Evolutionary conservation across 2,113 vertebrate species (phyloP).

Genomic region (Pterophyllum scalare): DNA sequence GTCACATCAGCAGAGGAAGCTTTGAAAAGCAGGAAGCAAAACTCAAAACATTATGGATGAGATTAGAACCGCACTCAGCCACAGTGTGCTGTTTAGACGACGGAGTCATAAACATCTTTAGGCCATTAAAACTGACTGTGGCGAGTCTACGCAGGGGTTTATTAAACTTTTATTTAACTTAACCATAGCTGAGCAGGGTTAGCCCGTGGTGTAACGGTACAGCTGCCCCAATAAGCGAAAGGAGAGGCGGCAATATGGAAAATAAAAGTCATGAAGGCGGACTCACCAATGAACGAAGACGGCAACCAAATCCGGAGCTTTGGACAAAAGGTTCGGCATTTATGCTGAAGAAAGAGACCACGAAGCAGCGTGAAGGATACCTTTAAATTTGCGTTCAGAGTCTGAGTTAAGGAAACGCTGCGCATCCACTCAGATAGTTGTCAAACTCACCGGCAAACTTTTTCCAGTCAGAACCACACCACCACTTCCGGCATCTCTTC

Average conservation of each 20-base stretch:
- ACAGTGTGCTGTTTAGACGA: background rate
- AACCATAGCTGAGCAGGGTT: background rate
- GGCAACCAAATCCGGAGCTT: conserved; percentile 14
- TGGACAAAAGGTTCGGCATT: conserved; percentile 36
- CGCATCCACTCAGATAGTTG: background rate
- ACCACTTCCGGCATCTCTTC: conserved; percentile 16
- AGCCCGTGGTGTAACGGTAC: conserved; percentile 47
- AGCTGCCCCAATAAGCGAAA: conserved; percentile 20
- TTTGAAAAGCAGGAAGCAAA: conserved; percentile 75
- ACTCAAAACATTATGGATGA: conserved; percentile 7
- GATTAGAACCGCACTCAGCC: background rate
- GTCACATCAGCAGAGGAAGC: conserved; percentile 67
- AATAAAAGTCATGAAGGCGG: background rate
- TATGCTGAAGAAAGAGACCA: conserved; percentile 11
- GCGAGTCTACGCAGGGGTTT: background rate
- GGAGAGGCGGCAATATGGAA: background rate
- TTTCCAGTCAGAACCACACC: background rate
- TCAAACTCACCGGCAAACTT: background rate
- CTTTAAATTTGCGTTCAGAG: background rate
- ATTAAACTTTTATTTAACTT: background rate
- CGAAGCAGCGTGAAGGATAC: background rate
- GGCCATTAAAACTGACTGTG: background rate
- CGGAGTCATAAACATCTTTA: background rate
- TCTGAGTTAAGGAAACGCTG: conserved; percentile 9
- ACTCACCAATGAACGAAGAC: conserved; percentile 64